Base-by-base conservation (phyloP, 2,113 vertebrate species). In the Nycticryphes semicollaris region DNA sequence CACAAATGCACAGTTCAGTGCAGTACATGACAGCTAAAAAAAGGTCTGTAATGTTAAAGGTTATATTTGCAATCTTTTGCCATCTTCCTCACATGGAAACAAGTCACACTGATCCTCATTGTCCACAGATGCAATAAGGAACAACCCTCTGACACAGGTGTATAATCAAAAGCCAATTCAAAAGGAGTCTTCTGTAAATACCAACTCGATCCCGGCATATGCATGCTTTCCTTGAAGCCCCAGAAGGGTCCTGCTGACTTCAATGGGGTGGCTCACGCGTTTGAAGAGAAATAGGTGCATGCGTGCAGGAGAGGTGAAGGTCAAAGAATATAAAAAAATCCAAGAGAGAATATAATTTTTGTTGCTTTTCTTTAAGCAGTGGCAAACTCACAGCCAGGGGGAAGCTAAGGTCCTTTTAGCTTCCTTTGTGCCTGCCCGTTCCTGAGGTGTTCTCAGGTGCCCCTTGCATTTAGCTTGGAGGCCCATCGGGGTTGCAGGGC, bases 101-200 rank as follows among this genome's bases (percentile, higher is more conserved):
- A 79, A 91, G 82, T 74, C 90, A 37, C 66, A 19, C 54, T 63
- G 91, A 90, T 91, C 87, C 88, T 64, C 1, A 12, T 69, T 83
- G 76, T 37, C 90, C 91, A 89, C 87, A 89, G 72, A 51, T 16
- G 81, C 93, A 89, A 68, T 64, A 79, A 94, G 83, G 81, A 86
- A 45, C 73, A 92, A 72, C 83, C 37, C 41, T 75, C 66, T 86
- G 57, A 91, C 79, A 92, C 2, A 86, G 92, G 84, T 91, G 70
- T 79, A 66, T 72, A 94, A 96, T 93, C 93, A 94, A 96, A 97
- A 94, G 92, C 83, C 91, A 69, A 89, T 94, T 96, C 91, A 75
- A 79, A 96, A 94, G 93, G 91, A 90, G 45, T 37, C 62, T 62
- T 91, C 92, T 82, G 89, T 87, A 95, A 92, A 96, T 95, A 93